These are phyloP conservation scores for Phasianus colchicus DNA, from an alignment of 2,113 vertebrate genomes.

Conservation along the genomic window DNA sequence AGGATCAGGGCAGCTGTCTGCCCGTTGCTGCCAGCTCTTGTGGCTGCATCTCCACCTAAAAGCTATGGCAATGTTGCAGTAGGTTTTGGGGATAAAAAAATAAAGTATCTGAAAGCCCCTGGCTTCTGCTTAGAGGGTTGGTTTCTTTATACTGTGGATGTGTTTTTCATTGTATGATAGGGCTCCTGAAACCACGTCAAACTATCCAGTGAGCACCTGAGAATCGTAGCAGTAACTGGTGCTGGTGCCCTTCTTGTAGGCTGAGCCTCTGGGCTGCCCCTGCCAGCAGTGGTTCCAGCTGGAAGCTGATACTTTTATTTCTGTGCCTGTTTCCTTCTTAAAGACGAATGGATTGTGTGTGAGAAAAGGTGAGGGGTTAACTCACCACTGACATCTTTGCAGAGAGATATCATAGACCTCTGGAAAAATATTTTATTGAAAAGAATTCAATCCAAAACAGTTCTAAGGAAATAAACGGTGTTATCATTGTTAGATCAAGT, in stretches of 20 bases:
- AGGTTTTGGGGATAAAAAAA: not conserved
- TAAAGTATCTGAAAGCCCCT: not conserved
- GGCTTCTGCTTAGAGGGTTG: not conserved
- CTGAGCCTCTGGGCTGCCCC: not conserved
- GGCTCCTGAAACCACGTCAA: not conserved
- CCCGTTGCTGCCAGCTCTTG: not conserved
- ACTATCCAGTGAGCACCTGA: not conserved
- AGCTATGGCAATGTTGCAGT: not conserved
- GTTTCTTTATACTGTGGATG: not conserved
- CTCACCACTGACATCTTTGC: not conserved
- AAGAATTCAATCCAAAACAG: not conserved
- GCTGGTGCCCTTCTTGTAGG: not conserved
- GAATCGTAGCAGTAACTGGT: not conserved
- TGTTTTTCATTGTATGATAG: not conserved
- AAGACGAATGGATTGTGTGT: not conserved
- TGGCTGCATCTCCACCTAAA: not conserved
- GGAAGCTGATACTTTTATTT: not conserved
- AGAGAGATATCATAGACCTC: not conserved
- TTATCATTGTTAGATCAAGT: slow-evolving; percentile 24
- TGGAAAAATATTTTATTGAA: not conserved
- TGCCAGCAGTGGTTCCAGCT: not conserved
- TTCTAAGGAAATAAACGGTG: not conserved
- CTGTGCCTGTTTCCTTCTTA: not conserved
- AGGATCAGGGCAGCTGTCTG: not conserved
- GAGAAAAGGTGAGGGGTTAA: not conserved